phyloP scores from a whole-genome alignment of 2,888 invertebrate genomes.

The Calameuta filiformis region DNA sequence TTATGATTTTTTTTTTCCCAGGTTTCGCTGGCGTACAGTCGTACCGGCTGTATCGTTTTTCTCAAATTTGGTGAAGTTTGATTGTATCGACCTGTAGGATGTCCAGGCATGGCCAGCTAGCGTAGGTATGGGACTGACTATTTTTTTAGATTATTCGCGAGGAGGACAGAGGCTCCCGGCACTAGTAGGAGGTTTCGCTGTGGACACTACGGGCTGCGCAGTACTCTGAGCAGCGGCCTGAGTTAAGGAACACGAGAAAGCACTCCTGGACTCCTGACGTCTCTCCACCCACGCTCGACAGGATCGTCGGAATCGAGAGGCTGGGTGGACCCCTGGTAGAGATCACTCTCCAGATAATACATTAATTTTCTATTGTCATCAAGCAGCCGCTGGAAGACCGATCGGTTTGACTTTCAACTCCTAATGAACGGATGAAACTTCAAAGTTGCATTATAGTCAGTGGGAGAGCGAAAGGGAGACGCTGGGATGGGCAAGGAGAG shows the following conservation, averaged over 20 bases:
- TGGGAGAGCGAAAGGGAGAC: neutral
- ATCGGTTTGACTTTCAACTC: conserved; percentile 35
- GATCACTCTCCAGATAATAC: conserved; percentile 55
- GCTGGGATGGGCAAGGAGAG: neutral
- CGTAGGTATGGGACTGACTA: conserved; percentile 23
- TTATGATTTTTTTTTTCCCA: neutral
- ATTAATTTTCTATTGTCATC: conserved; percentile 62
- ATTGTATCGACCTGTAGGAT: neutral
- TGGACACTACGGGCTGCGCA: neutral
- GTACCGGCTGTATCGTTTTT: neutral
- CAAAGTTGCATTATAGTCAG: conserved; percentile 23
- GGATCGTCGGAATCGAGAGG: conserved; percentile 21
- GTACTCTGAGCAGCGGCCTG: conserved; percentile 22
- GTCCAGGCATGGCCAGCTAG: neutral
- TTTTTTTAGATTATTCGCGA: conserved; percentile 50
- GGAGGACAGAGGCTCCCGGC: conserved; percentile 25
- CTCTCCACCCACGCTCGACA: conserved; percentile 38
- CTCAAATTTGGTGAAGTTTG: neutral
- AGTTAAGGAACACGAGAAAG: conserved; percentile 66
- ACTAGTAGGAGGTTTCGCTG: neutral
- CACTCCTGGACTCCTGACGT: conserved; percentile 62
- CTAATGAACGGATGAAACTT: conserved; percentile 13
- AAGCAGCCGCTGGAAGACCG: conserved; percentile 40
- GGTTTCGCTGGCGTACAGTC: neutral
- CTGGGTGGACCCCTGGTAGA: conserved; percentile 39